Evolutionary conservation across 2,797 vertebrate species (phyloP).

Genomic region (Oreonectes daqikongensis): DNA sequence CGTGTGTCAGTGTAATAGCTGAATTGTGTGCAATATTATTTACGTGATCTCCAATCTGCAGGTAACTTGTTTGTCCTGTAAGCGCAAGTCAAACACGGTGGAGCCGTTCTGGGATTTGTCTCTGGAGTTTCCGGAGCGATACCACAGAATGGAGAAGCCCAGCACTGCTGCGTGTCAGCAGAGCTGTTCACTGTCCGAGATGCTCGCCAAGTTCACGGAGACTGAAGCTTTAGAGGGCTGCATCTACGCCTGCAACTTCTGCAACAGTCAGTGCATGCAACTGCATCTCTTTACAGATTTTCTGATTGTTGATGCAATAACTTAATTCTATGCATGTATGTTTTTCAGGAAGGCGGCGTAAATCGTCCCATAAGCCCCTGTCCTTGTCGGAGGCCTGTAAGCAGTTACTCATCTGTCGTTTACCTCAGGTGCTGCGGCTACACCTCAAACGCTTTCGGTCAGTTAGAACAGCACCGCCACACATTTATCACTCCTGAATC

Average conservation of each 20-base stretch:
- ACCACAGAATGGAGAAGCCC: constrained; percentile 87
- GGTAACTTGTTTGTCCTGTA: constrained; percentile 97
- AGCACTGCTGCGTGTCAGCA: constrained; percentile 80
- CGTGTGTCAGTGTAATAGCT: too few relatives aligned
- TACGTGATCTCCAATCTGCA: constrained; percentile 55
- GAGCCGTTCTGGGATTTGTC: constrained; percentile 99
- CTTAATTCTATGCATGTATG: background rate
- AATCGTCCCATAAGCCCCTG: constrained; percentile 94
- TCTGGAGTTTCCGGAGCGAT: constrained; percentile 96
- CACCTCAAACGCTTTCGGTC: constrained; percentile 99
- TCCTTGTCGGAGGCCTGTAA: constrained; percentile 96
- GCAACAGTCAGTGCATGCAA: constrained; percentile 87
- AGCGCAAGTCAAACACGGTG: constrained; percentile 97
- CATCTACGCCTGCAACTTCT: constrained; percentile 97
- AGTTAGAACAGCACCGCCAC: background rate
- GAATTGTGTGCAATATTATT: too few relatives aligned
- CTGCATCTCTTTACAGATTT: background rate
- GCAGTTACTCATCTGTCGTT: constrained; percentile 99
- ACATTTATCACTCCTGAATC: too few relatives aligned
- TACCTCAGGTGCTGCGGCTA: constrained; percentile 99
- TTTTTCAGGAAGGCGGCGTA: constrained; percentile 88
- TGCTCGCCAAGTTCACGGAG: constrained; percentile 98
- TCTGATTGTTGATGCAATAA: background rate
- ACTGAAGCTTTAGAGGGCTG: constrained; percentile 95
- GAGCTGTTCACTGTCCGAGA: constrained; percentile 95